phyloP scores from a whole-genome alignment of 2,797 vertebrate species.

The Sebastes dallii region DNA sequence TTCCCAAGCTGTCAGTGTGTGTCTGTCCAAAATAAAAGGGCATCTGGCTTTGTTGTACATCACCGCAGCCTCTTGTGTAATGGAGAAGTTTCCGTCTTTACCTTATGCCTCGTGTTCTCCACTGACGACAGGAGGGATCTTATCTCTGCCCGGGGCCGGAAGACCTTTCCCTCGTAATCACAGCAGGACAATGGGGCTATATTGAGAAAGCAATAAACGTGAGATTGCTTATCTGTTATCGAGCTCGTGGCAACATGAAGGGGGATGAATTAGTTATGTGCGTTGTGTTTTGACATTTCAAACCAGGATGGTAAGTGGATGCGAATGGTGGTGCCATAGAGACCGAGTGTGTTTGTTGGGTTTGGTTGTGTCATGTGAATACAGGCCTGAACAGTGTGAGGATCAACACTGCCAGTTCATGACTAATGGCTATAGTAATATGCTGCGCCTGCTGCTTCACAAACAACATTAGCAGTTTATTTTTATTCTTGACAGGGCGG shows the following conservation, averaged over 20 bases:
- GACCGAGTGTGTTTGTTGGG: background rate
- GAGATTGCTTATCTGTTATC: conserved; percentile 41
- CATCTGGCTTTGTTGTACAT: conserved; percentile 47
- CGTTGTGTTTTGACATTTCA: conserved; percentile 36
- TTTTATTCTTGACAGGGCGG: background rate
- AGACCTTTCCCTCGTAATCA: conserved; percentile 15
- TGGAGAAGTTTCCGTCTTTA: conserved; percentile 29
- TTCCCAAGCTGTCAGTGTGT: conserved; percentile 9
- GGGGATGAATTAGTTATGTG: conserved; percentile 10
- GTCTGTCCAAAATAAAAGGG: conserved; percentile 53
- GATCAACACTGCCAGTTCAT: background rate
- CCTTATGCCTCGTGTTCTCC: background rate
- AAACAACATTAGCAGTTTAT: background rate
- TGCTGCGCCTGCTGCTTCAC: background rate
- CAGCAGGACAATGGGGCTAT: conserved; percentile 34
- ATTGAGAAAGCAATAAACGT: conserved; percentile 41
- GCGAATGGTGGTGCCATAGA: background rate
- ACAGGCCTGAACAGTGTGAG: background rate
- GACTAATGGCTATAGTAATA: background rate
- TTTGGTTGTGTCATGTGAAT: background rate
- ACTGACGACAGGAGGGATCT: conserved; percentile 45
- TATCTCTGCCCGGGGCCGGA: conserved; percentile 32
- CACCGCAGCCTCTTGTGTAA: conserved; percentile 16
- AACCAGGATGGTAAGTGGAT: background rate
- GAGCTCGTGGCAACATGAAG: conserved; percentile 7